Evolutionary conservation across 1,140 invertebrate species (phyloP).

Genomic region (Trichogramma pretiosum): DNA sequence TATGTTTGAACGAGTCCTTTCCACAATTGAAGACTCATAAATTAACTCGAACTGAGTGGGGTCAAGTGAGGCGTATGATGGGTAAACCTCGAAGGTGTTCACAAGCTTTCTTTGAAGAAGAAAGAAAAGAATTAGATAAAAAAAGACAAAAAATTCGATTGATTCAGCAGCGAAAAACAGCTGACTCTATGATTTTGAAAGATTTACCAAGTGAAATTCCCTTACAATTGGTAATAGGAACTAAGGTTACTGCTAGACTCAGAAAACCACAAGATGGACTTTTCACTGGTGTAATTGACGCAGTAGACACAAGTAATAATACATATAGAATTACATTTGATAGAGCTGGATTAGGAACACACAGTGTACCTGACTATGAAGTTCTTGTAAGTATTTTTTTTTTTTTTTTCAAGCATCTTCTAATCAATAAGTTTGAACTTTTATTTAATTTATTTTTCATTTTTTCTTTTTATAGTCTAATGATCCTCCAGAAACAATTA

Average conservation of each 20-base stretch:
- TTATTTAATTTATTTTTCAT: background rate
- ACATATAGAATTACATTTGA: slow-evolving; percentile 98
- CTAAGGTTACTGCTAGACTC: slow-evolving; percentile 87
- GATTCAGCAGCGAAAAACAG: slow-evolving; percentile 86
- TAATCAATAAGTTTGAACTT: background rate
- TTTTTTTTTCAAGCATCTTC: background rate
- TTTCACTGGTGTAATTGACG: slow-evolving; percentile 93
- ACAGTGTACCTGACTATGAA: slow-evolving; percentile 95
- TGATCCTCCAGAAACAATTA: slow-evolving; percentile 83
- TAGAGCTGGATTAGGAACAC: slow-evolving; percentile 82
- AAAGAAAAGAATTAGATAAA: slow-evolving; percentile 78
- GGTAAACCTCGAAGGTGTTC: slow-evolving; percentile 92
- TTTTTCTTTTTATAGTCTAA: slow-evolving; percentile 54
- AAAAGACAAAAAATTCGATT: slow-evolving; percentile 88
- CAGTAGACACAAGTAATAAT: slow-evolving; percentile 93
- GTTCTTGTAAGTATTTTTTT: slow-evolving; percentile 60
- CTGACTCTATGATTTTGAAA: slow-evolving; percentile 68
- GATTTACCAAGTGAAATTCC: slow-evolving; percentile 95
- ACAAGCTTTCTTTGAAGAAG: slow-evolving; percentile 92
- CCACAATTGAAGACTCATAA: slow-evolving; percentile 81
- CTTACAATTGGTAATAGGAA: slow-evolving; percentile 90
- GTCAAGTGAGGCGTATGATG: slow-evolving; percentile 90
- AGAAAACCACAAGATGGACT: slow-evolving; percentile 92
- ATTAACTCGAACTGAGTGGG: slow-evolving; percentile 88
- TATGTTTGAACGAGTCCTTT: slow-evolving; percentile 89